A percentile compares a stretch with the other conserved stretches of the same genome.
Conservation (phyloP, 2,113 vertebrate species). For the Stegastes partitus region DNA sequence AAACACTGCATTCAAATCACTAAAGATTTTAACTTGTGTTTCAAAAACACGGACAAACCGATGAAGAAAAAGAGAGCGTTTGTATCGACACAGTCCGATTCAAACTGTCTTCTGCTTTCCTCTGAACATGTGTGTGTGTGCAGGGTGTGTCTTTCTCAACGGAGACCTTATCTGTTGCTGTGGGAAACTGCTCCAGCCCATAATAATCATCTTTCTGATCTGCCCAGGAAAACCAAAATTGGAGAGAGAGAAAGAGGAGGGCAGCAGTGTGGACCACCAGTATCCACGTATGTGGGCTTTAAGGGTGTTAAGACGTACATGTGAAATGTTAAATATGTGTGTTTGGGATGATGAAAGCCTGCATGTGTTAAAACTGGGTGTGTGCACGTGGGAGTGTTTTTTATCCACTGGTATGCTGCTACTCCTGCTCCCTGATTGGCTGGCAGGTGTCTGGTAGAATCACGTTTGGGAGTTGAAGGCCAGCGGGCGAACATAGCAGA, state of each 20-base stretch:
- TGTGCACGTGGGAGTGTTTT: no score
- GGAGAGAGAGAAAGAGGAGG: not conserved
- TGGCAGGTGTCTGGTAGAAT: no score
- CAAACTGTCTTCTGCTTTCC: no score
- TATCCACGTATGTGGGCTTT: not conserved
- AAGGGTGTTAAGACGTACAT: constrained; percentile 5
- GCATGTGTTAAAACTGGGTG: no score
- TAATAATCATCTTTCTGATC: constrained; percentile 61
- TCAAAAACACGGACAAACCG: no score
- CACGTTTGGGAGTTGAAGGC: no score
- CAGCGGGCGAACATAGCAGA: no score
- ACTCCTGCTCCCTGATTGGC: no score
- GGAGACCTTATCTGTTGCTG: constrained; percentile 55
- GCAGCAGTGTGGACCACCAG: not conserved
- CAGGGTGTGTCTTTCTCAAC: constrained; percentile 46
- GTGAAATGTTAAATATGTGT: constrained; percentile 2
- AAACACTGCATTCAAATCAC: no score
- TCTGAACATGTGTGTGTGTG: not conserved
- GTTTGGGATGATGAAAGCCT: not conserved
- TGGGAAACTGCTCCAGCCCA: constrained; percentile 61
- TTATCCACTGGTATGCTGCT: not conserved
- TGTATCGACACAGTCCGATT: no score
- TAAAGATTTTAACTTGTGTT: no score
- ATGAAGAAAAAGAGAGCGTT: not conserved
- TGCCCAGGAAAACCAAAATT: constrained; percentile 37